Evolutionary conservation across 2,797 vertebrate species (phyloP).

Genomic region (Synanceia verrucosa): DNA sequence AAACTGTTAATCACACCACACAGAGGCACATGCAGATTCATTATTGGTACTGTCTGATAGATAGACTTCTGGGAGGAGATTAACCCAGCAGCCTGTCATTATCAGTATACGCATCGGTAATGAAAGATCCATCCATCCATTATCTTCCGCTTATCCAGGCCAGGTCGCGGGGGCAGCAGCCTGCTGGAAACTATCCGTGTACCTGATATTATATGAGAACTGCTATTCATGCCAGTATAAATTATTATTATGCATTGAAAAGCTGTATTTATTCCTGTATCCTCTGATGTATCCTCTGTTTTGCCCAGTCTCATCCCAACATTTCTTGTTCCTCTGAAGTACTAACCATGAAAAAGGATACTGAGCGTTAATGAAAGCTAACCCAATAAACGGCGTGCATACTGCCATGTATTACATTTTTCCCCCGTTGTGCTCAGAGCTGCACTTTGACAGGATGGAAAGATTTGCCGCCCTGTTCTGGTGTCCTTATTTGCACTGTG

Average conservation of each 20-base stretch:
- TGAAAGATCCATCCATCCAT: constrained; percentile 23
- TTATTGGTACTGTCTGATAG: constrained; percentile 28
- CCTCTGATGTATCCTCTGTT: constrained; percentile 56
- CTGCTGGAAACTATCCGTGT: constrained; percentile 64
- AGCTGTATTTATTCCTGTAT: constrained; percentile 80
- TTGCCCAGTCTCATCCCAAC: constrained; percentile 41
- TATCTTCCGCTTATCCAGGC: neutral
- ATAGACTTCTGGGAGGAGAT: constrained; percentile 26
- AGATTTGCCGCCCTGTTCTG: constrained; percentile 29
- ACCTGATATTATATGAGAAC: constrained; percentile 66
- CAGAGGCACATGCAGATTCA: constrained; percentile 41
- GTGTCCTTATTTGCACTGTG: constrained; percentile 55
- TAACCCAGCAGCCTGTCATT: constrained; percentile 43
- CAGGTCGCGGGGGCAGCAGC: neutral
- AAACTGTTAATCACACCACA: constrained; percentile 44
- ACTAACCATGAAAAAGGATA: constrained; percentile 63
- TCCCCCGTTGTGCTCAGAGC: constrained; percentile 55
- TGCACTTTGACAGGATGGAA: constrained; percentile 46
- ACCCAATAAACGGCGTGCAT: constrained; percentile 58
- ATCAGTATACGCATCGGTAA: constrained; percentile 63
- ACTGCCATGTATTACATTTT: constrained; percentile 56
- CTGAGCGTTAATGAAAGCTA: constrained; percentile 50
- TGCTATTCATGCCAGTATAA: constrained; percentile 64
- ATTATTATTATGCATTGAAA: constrained; percentile 73
- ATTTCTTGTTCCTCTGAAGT: constrained; percentile 57